Evolutionary conservation across 2,888 invertebrate species (phyloP).

Genomic region (Pollenia amentaria): DNA sequence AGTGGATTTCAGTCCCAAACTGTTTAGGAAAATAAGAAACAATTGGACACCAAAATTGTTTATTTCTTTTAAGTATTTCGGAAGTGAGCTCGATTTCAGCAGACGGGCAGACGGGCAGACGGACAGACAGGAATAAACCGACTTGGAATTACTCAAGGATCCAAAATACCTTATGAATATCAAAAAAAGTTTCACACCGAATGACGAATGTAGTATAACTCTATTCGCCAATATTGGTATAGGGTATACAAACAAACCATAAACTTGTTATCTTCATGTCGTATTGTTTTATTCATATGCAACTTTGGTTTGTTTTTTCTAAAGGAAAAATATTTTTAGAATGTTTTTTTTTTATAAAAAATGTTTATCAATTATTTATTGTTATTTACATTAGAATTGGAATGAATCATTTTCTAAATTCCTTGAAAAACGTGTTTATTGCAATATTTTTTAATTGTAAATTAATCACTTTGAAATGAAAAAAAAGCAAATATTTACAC

Average conservation of each 20-base stretch:
- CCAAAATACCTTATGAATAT: too few relatives aligned
- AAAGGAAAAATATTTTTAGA: neutral
- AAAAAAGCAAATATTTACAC: neutral
- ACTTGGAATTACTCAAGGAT: too few relatives aligned
- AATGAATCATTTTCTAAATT: constrained; percentile 36
- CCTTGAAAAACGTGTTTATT: constrained; percentile 18
- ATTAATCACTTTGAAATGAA: neutral
- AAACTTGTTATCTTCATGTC: constrained; percentile 27
- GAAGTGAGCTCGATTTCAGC: too few relatives aligned
- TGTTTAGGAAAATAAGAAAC: too few relatives aligned
- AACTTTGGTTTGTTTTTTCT: neutral
- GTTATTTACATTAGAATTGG: constrained; percentile 21
- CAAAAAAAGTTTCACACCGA: too few relatives aligned
- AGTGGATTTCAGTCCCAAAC: too few relatives aligned
- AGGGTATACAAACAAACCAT: neutral
- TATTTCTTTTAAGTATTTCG: too few relatives aligned
- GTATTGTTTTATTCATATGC: constrained; percentile 24
- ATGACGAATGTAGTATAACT: too few relatives aligned
- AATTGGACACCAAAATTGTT: too few relatives aligned
- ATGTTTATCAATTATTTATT: constrained; percentile 20
- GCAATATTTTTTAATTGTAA: neutral
- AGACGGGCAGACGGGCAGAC: too few relatives aligned
- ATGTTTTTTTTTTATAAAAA: neutral
- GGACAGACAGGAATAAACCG: too few relatives aligned
- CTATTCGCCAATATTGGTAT: too few relatives aligned